A percentile compares a stretch with the other conserved stretches of the same genome.
phyloP scores from a whole-genome alignment of 2,888 invertebrate species.

The Apamea epomidion region DNA sequence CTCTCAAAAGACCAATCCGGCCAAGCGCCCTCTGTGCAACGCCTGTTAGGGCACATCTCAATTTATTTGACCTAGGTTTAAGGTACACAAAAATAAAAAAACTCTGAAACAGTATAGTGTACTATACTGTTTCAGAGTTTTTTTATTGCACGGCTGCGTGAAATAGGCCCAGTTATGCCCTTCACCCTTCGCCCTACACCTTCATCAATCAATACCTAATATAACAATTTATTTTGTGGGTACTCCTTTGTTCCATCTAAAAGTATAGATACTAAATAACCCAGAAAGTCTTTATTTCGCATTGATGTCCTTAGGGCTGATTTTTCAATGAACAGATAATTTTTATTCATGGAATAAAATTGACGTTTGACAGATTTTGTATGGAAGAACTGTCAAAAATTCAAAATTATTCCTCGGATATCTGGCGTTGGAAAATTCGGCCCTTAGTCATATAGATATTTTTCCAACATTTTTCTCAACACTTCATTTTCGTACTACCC shows the following conservation, averaged over 20 bases:
- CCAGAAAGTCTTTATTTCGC: not conserved
- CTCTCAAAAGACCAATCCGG: no score
- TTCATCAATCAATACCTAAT: not conserved
- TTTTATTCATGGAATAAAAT: no score
- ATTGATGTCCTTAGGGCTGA: not conserved
- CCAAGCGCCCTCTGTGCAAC: no score
- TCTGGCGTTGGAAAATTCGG: no score
- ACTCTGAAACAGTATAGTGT: not conserved
- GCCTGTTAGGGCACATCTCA: no score
- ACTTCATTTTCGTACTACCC: not conserved
- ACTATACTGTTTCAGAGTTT: no score
- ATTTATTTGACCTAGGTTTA: not conserved
- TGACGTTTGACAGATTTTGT: no score
- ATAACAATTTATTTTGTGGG: not conserved
- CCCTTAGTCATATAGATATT: not conserved
- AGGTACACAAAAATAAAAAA: not conserved
- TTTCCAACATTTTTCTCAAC: not conserved
- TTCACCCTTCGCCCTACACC: no score
- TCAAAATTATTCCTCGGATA: no score
- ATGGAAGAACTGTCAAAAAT: no score
- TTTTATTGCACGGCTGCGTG: not conserved
- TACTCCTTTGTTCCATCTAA: not conserved
- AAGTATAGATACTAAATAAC: not conserved
- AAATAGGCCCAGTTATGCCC: not conserved
- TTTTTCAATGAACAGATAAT: no score